phyloP scores from a whole-genome alignment of 2,888 invertebrate species.

The Altica lythri region DNA sequence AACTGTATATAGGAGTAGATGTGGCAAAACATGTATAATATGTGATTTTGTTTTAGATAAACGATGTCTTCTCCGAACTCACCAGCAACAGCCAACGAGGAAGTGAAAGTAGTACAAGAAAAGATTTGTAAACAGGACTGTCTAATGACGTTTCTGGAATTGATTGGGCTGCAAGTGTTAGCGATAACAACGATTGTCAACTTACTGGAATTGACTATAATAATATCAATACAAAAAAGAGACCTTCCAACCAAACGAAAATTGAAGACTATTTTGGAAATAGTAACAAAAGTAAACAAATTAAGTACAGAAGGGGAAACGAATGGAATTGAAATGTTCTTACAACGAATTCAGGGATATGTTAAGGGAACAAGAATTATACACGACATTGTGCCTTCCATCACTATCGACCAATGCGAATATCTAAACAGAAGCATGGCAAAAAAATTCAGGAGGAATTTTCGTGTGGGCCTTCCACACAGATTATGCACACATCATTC shows the following conservation, averaged over 20 bases:
- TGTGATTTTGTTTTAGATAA: no score
- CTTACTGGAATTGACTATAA: neutral
- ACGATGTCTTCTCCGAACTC: no score
- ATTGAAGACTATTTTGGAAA: neutral
- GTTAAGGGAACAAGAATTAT: constrained; percentile 8
- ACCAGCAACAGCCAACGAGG: no score
- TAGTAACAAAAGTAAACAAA: neutral
- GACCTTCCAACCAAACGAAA: neutral
- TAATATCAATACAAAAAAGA: neutral
- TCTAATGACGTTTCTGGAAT: constrained; percentile 1
- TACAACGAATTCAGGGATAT: neutral
- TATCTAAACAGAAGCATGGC: neutral
- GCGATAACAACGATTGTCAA: neutral
- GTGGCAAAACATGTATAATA: no score
- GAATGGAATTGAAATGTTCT: neutral
- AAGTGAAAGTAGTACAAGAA: no score
- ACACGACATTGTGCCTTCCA: constrained; percentile 7
- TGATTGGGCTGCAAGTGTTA: neutral
- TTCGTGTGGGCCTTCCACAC: constrained; percentile 10
- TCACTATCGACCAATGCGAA: neutral
- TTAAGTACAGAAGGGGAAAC: neutral
- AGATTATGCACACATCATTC: constrained; percentile 10
- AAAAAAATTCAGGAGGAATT: constrained; percentile 10
- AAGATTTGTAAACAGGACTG: neutral
- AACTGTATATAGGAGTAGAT: no score